Base-by-base conservation (phyloP, 2,113 vertebrate species). In the Lagopus leucura region DNA sequence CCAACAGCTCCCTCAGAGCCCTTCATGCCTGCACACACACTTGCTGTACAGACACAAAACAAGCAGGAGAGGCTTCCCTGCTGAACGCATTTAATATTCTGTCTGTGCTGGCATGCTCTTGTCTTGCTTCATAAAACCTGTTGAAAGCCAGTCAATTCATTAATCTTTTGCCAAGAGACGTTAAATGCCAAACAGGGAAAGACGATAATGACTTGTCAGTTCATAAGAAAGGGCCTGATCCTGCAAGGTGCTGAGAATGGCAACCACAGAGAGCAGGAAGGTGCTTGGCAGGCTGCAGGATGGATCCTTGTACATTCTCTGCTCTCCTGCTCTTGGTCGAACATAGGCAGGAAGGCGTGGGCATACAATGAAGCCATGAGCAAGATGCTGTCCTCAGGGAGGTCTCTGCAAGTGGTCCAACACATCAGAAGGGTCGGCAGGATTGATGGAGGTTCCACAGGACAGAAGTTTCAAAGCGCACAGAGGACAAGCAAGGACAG, bases 71-170 rank as follows among this genome's bases (percentile, higher is more conserved):
- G 93, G 58, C 77, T 96, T 83, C 89, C 89, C 88, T 61, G 76
- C 89, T n/a, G 65, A 5, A 55, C 1, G 3, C n/a, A 3, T 75
- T 82, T 73, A 32, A 89, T 67, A 72, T 47, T 71, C 90, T 94
- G 25, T 88, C 93, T 94, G 91, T 60, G 88, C 95, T 95, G 93
- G 91, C 92, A 91, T 88, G 91, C 93, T 94, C 77, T 86, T 93
- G 67, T 87, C 94, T 94, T 94, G 92, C 93, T 93, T 96, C 93
- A 96, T 92, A 95, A 95, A 97, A 92, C 95, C 93, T 95, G 95
- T 80, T 95, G 94, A 96, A 95, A 96, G 91, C 65, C 95, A 93
- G 88, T 93, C 95, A 93, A 92, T 94, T 93, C 94, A 95, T 92
- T 97, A 95, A 97, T 97, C 94, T 94, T 94, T 77, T 95, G 96